Percentiles rank a stretch among this genome's conserved stretches.
Evolutionary conservation across 2,797 vertebrate genomes (phyloP).

Genomic region (Alauda arvensis): DNA sequence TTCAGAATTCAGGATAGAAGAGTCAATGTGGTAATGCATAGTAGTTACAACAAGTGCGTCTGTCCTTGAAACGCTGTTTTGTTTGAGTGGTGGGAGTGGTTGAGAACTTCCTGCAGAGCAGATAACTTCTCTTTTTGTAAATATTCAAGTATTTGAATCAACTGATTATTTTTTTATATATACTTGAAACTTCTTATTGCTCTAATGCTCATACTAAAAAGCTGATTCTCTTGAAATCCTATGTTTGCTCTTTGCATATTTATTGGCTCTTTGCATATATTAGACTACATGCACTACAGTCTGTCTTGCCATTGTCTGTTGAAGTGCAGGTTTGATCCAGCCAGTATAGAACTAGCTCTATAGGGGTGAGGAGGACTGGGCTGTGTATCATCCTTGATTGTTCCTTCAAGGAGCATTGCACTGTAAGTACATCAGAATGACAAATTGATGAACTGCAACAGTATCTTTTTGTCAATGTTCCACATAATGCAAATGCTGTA

Average conservation of each 20-base stretch:
- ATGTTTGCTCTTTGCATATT: constrained; percentile 84
- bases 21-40: constrained; percentile 64
- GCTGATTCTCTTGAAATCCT: constrained; percentile 78
- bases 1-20: constrained; percentile 71
- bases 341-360: constrained; percentile 90
- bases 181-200: constrained; percentile 72
- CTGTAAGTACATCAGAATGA: constrained; percentile 98
- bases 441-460: constrained; percentile 83
- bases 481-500: constrained; percentile 80
- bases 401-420: constrained; percentile 90
- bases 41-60: constrained; percentile 63
- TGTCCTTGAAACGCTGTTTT: constrained; percentile 70
- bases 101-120: constrained; percentile 72
- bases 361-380: constrained; percentile 92
- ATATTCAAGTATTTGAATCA: constrained; percentile 73
- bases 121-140: constrained; percentile 73
- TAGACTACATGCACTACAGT: constrained; percentile 85
- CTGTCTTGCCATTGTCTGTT: constrained; percentile 90
- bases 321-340: constrained; percentile 88
- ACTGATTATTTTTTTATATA: constrained; percentile 68
- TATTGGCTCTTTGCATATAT: constrained; percentile 85
- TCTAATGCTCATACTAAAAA: constrained; percentile 76
- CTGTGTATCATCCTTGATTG: constrained; percentile 92
- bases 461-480: constrained; percentile 82
- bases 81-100: constrained; percentile 59